These are phyloP conservation scores for Anarsia innoxiella DNA, from an alignment of 2,888 invertebrate species.

Conservation along the genomic window DNA sequence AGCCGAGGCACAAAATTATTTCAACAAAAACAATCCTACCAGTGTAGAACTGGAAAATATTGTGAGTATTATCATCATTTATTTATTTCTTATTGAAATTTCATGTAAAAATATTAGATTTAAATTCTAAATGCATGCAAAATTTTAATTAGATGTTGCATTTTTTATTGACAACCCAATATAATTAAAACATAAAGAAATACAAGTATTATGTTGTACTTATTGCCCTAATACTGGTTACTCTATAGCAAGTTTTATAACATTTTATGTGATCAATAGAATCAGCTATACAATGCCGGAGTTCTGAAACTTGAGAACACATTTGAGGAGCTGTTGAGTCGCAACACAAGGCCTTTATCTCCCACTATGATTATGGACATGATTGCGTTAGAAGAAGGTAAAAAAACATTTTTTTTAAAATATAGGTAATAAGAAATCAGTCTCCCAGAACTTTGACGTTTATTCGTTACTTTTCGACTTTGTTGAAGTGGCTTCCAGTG, in stretches of 20 bases:
- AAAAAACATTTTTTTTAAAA: conserved; percentile 12
- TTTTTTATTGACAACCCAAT: too few species aligned
- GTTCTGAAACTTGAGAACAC: conserved; percentile 90
- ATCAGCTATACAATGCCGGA: conserved; percentile 85
- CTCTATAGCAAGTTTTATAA: too few species aligned
- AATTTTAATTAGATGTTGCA: too few species aligned
- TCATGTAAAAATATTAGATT: background rate
- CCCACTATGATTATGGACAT: conserved; percentile 92
- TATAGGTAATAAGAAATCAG: too few species aligned
- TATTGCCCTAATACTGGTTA: too few species aligned
- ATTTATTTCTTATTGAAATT: background rate
- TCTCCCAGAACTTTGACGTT: too few species aligned
- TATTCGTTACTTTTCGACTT: too few species aligned
- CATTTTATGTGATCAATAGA: too few species aligned
- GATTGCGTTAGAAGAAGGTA: conserved; percentile 90
- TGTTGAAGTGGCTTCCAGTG: too few species aligned
- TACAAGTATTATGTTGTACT: too few species aligned
- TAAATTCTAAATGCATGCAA: too few species aligned
- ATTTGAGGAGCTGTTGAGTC: conserved; percentile 88
- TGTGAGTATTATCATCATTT: conserved; percentile 79
- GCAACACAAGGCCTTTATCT: conserved; percentile 90
- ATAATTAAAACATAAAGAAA: too few species aligned
- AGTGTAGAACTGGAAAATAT: conserved; percentile 96
- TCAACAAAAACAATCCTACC: conserved; percentile 93
- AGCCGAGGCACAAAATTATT: conserved; percentile 91